Percentiles rank a stretch among this genome's conserved stretches.
Conservation (phyloP, 30 jellyfish, hydroid and myxozoan genomes). For the Hydractinia echinata region DNA sequence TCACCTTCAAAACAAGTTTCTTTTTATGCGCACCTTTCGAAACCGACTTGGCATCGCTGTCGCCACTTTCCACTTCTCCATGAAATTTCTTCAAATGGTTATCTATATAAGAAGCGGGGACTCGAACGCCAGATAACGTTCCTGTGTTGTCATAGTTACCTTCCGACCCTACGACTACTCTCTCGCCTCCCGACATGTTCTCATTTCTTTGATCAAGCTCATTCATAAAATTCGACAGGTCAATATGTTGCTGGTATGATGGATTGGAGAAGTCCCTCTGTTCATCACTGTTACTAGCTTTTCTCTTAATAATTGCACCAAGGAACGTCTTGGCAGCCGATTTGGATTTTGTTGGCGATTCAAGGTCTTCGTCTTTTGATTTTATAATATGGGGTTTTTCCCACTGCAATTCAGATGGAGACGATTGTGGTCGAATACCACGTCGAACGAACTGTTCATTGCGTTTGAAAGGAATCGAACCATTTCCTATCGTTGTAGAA, state of each 20-base stretch:
- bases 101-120: background rate
- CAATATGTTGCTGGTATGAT: constrained; percentile 33
- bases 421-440: constrained; percentile 31
- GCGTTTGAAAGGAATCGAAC: constrained; percentile 18
- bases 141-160: background rate
- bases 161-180: constrained; percentile 10
- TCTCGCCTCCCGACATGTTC: constrained; percentile 1
- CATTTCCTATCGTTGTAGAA: background rate
- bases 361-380: constrained; percentile 1
- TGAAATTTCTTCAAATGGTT: background rate
- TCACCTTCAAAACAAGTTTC: constrained; percentile 60
- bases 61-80: constrained; percentile 13
- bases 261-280: constrained; percentile 20
- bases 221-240: constrained; percentile 31
- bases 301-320: background rate
- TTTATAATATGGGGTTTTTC: constrained; percentile 14
- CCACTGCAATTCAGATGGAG: constrained; percentile 31
- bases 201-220: background rate
- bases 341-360: background rate
- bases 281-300: constrained; percentile 2
- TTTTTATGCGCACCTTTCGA: constrained; percentile 41
- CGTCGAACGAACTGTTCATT: constrained; percentile 29
- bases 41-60: constrained; percentile 23
- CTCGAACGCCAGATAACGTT: background rate
- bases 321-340: constrained; percentile 9